These are phyloP conservation scores for Macrotus californicus DNA, from an alignment of 2,113 vertebrate species.

Conservation along the genomic window DNA sequence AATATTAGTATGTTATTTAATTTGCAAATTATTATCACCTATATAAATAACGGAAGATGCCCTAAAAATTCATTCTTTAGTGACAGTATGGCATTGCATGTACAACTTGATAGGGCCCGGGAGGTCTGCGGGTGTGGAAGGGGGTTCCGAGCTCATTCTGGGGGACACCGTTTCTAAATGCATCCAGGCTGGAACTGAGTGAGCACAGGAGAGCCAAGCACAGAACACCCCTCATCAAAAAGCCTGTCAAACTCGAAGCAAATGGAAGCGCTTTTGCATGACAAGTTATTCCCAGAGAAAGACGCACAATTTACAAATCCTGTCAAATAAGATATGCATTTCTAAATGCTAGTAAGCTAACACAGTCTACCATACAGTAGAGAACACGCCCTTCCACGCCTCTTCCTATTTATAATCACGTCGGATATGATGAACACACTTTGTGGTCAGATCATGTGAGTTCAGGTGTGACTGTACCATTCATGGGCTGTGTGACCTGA, in stretches of 20 bases:
- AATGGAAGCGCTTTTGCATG: slow-evolving; percentile 43
- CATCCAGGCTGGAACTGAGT: neutral
- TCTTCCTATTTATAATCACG: neutral
- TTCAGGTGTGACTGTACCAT: neutral
- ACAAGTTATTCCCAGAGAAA: slow-evolving; percentile 31
- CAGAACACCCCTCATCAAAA: neutral
- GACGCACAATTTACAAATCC: slow-evolving; percentile 50
- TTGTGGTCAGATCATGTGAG: neutral
- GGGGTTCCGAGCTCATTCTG: slow-evolving; percentile 12
- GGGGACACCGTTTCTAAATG: slow-evolving; percentile 53
- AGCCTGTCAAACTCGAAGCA: neutral
- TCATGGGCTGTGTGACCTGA: neutral
- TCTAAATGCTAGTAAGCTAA: neutral
- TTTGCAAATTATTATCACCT: neutral
- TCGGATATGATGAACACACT: neutral
- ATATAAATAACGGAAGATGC: neutral
- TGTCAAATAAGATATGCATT: slow-evolving; percentile 40
- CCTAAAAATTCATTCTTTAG: neutral
- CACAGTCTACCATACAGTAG: neutral
- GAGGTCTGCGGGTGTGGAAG: slow-evolving; percentile 14
- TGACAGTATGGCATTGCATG: neutral
- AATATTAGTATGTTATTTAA: slow-evolving; percentile 7
- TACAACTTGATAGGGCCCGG: neutral
- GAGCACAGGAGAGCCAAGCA: neutral
- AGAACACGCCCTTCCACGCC: neutral